phyloP scores from a whole-genome alignment of 35 echinoderm and acorn worm species.

The Anneissia japonica region DNA sequence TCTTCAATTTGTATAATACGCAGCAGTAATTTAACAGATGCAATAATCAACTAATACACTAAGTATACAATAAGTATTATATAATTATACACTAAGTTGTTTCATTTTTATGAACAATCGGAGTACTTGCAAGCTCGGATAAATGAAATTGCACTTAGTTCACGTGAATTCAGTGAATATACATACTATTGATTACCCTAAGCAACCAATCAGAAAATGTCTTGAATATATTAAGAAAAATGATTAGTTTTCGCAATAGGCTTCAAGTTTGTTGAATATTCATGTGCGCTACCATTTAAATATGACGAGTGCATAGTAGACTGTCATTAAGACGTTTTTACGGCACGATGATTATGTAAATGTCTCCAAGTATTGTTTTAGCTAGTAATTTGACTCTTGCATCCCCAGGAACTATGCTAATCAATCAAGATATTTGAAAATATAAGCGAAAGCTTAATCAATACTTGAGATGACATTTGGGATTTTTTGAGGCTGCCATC shows the following conservation, averaged over 20 bases:
- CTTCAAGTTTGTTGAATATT: not conserved
- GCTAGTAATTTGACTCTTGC: not conserved
- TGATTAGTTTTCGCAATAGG: not conserved
- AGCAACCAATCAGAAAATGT: not conserved
- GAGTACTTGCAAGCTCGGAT: no score
- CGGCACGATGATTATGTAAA: not conserved
- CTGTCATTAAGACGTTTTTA: not conserved
- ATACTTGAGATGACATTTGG: not conserved
- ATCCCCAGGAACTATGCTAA: not conserved
- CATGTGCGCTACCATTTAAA: not conserved
- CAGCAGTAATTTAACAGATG: no score
- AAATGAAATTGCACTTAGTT: no score
- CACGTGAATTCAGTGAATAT: not conserved
- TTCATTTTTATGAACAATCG: no score
- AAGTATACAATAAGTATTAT: no score
- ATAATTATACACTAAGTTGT: no score
- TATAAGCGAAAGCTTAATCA: not conserved
- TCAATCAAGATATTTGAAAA: not conserved
- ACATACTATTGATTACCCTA: not conserved
- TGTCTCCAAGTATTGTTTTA: not conserved
- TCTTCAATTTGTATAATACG: no score
- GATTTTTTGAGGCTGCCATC: not conserved
- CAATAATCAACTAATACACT: no score
- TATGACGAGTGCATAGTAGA: not conserved
- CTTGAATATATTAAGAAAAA: not conserved